These are phyloP conservation scores for Lycaon pictus DNA, from an alignment of 2,113 vertebrate genomes.

Conservation along the genomic window DNA sequence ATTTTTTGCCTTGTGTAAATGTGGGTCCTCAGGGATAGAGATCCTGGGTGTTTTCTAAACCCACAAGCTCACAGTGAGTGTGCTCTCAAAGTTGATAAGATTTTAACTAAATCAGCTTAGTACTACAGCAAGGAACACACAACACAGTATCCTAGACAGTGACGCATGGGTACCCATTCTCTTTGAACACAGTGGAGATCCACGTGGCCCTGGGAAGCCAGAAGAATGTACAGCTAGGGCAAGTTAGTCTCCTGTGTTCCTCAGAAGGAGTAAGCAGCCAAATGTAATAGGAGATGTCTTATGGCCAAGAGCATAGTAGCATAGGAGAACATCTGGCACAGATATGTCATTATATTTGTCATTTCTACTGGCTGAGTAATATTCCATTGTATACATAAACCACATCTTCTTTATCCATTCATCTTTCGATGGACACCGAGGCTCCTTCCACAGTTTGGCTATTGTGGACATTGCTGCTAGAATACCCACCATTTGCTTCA, in stretches of 20 bases:
- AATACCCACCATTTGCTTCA: no score
- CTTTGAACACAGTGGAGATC: background rate
- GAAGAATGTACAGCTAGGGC: background rate
- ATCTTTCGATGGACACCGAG: no score
- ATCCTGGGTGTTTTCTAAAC: background rate
- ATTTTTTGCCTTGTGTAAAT: background rate
- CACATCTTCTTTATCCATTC: no score
- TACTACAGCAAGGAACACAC: background rate
- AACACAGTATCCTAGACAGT: background rate
- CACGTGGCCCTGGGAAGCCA: fast-evolving
- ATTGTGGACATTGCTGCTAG: no score
- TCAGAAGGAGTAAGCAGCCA: background rate
- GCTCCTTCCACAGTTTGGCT: no score
- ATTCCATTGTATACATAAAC: no score
- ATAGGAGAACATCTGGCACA: no score
- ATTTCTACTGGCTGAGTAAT: no score
- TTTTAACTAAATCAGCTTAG: background rate
- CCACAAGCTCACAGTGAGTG: background rate
- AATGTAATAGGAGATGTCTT: background rate
- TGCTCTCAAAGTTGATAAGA: background rate
- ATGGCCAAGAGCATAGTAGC: background rate
- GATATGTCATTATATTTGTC: no score
- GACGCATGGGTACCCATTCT: background rate
- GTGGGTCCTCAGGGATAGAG: background rate
- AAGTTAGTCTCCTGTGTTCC: background rate